Conservation (phyloP, 2,113 vertebrate species). For the Apteryx mantelli region DNA sequence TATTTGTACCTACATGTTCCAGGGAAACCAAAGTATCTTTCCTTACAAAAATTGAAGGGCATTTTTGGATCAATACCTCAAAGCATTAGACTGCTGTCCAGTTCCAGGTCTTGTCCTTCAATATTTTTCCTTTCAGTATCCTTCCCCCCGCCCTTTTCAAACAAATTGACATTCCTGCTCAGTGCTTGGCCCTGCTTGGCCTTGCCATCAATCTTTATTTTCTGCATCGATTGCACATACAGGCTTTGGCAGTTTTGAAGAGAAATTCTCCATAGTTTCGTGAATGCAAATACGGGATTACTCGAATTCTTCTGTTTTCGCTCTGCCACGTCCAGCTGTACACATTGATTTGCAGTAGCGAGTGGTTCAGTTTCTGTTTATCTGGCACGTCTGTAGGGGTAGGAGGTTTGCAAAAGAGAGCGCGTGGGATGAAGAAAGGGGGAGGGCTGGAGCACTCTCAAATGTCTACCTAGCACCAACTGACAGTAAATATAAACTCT, state of each 20-base stretch:
- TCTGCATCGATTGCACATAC: background rate
- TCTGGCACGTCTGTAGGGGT: background rate
- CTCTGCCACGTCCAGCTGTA: slow-evolving; percentile 50
- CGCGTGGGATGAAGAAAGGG: background rate
- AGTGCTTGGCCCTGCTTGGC: background rate
- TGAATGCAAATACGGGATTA: slow-evolving; percentile 48
- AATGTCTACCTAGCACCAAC: background rate
- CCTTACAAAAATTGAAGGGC: background rate
- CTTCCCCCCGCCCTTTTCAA: background rate
- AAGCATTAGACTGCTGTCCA: background rate
- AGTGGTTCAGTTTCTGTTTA: background rate
- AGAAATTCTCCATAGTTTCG: slow-evolving; percentile 20
- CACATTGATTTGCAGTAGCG: slow-evolving; percentile 16
- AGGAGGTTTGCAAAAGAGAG: background rate
- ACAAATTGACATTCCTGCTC: background rate
- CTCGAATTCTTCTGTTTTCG: slow-evolving; percentile 47
- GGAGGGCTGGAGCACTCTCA: background rate
- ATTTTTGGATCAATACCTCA: slow-evolving; percentile 8
- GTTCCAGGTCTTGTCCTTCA: background rate
- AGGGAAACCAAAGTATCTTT: background rate
- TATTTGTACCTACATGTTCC: background rate
- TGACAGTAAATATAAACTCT: background rate
- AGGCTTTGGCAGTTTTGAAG: background rate
- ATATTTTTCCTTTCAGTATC: background rate
- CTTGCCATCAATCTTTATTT: background rate